These are phyloP conservation scores for Chionis minor DNA, from an alignment of 2,113 vertebrate genomes.

Conservation along the genomic window DNA sequence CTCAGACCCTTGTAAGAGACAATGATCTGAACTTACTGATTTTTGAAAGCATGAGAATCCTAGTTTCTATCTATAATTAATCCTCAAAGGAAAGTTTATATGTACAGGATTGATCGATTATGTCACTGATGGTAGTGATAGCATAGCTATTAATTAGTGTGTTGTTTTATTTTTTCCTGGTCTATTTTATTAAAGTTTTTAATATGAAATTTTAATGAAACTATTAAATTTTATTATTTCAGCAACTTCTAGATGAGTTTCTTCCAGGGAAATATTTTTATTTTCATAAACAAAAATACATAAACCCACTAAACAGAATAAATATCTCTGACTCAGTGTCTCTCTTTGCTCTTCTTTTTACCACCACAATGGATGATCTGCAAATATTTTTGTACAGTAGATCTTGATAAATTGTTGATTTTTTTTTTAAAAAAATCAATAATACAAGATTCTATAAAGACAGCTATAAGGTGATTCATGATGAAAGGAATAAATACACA, in stretches of 20 bases:
- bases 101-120: background rate
- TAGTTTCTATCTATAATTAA: background rate
- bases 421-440: background rate
- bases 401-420: background rate
- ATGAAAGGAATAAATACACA: conserved; percentile 33
- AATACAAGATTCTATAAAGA: background rate
- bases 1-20: background rate
- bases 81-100: conserved; percentile 14
- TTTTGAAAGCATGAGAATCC: background rate
- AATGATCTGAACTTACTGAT: background rate
- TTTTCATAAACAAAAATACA: background rate
- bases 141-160: background rate
- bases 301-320: too few relatives aligned
- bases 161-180: background rate
- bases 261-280: background rate
- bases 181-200: background rate
- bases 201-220: background rate
- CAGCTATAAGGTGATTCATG: background rate
- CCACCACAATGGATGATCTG: background rate
- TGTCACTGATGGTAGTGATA: background rate
- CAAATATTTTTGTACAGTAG: background rate
- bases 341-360: background rate
- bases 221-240: background rate
- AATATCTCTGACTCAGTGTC: too few relatives aligned
- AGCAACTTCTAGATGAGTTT: background rate